A percentile compares a stretch with the other conserved stretches of the same genome.
Conservation (phyloP, 2,113 vertebrate genomes). For the Dermatemys mawii region DNA sequence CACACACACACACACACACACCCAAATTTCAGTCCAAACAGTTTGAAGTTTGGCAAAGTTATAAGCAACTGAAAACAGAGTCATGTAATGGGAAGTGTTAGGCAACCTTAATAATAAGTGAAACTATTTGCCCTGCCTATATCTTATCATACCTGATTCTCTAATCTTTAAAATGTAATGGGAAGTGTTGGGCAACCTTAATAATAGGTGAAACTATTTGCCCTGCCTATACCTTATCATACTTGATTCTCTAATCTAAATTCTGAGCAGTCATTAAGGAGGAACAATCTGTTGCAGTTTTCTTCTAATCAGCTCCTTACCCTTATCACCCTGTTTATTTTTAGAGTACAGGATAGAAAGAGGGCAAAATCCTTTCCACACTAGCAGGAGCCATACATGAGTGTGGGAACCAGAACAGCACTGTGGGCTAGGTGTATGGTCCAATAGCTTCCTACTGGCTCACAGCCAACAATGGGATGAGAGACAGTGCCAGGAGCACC, state of each 20-base stretch:
- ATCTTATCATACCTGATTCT: neutral
- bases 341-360: neutral
- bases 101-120: neutral
- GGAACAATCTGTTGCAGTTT: neutral
- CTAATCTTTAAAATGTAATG: too few relatives aligned
- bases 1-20: neutral
- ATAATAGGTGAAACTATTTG: neutral
- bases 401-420: neutral
- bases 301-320: neutral
- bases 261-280: neutral
- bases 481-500: neutral
- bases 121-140: neutral
- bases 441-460: neutral
- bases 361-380: neutral
- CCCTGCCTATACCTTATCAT: neutral
- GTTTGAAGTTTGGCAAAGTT: neutral
- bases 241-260: neutral
- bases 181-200: neutral
- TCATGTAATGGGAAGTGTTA: neutral
- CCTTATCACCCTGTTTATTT: neutral
- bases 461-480: neutral
- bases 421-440: neutral
- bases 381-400: neutral
- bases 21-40: neutral
- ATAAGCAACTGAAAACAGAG: neutral